Evolutionary conservation across 2,797 vertebrate species (phyloP).

Genomic region (Tapirus indicus): DNA sequence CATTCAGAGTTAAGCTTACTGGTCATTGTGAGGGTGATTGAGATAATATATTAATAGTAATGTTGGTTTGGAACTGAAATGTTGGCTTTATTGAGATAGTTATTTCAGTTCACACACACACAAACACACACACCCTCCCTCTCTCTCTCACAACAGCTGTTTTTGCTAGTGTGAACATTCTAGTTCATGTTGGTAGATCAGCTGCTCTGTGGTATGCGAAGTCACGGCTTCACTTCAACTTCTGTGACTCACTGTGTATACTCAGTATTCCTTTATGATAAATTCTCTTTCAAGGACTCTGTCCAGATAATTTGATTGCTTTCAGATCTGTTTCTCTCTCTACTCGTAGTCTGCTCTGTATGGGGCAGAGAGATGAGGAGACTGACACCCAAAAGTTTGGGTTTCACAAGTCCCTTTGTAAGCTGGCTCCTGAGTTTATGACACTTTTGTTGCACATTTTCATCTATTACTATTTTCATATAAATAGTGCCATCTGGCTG

Average conservation of each 20-base stretch:
- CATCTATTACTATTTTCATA: too few species aligned
- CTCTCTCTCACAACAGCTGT: neutral
- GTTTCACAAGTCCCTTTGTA: neutral
- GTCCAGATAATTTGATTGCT: neutral
- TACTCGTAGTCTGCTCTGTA: neutral
- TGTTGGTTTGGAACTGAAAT: neutral
- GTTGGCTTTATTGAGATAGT: neutral
- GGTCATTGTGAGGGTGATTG: neutral
- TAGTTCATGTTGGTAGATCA: neutral
- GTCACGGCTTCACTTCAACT: neutral
- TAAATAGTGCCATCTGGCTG: neutral
- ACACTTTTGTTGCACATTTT: too few species aligned
- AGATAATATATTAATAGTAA: neutral
- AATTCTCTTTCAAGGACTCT: neutral
- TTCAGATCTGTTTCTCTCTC: neutral
- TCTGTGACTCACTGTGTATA: neutral
- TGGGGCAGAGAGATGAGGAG: neutral
- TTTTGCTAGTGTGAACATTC: neutral
- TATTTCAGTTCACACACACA: neutral
- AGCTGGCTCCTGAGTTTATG: neutral
- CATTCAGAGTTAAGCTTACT: neutral
- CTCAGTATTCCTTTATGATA: neutral
- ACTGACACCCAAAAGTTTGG: neutral
- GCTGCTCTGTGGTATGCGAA: neutral
- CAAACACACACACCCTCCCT: neutral